These are phyloP conservation scores for Podarcis raffonei DNA, from an alignment of 2,113 vertebrate species.

Conservation along the genomic window DNA sequence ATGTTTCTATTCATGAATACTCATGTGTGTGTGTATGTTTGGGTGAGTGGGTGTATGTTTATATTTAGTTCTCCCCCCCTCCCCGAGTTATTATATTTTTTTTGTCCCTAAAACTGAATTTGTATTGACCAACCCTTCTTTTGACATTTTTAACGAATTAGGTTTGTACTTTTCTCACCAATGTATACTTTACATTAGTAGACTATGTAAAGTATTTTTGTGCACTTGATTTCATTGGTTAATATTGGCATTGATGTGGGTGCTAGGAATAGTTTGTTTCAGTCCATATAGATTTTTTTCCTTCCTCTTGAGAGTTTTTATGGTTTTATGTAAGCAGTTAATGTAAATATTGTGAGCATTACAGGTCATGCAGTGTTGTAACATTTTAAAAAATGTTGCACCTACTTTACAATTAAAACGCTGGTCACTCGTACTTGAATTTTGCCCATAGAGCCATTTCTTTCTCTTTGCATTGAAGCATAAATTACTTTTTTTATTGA, in stretches of 20 bases:
- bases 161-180: slow-evolving; percentile 80
- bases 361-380: slow-evolving; percentile 93
- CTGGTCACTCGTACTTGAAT: slow-evolving; percentile 93
- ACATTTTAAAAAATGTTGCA: slow-evolving; percentile 97
- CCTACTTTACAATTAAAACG: slow-evolving; percentile 95
- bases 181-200: slow-evolving; percentile 84
- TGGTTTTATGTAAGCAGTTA: slow-evolving; percentile 89
- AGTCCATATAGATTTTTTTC: slow-evolving; percentile 76
- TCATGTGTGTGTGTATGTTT: slow-evolving; percentile 25
- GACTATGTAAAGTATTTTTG: slow-evolving; percentile 82
- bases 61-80: slow-evolving; percentile 33
- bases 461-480: slow-evolving; percentile 78
- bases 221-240: slow-evolving; percentile 83
- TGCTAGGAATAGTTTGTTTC: slow-evolving; percentile 82
- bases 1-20: slow-evolving; percentile 64
- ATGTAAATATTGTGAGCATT: slow-evolving; percentile 97
- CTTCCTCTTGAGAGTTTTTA: slow-evolving; percentile 72
- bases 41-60: slow-evolving; percentile 50
- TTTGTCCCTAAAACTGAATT: slow-evolving; percentile 56
- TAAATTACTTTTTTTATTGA: slow-evolving; percentile 73
- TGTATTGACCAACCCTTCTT: slow-evolving; percentile 67
- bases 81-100: slow-evolving; percentile 38
- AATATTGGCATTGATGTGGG: slow-evolving; percentile 79
- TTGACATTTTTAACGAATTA: slow-evolving; percentile 62
- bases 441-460: slow-evolving; percentile 81